Evolutionary conservation across 1,140 invertebrate species (phyloP), one percentile per base, ranked within the genome.

Genomic region (Protaetia brevitarsis): DNA sequence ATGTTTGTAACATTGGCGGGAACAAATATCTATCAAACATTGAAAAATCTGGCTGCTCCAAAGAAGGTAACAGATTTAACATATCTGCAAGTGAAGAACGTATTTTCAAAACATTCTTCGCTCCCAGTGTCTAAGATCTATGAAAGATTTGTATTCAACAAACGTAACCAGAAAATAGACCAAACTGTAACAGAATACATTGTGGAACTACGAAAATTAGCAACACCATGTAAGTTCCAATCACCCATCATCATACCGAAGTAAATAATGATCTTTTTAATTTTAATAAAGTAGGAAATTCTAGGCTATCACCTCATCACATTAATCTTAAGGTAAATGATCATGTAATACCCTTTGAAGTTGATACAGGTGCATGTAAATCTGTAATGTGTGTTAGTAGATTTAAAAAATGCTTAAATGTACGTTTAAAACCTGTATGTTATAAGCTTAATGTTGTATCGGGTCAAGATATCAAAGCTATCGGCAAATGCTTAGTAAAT

Each of bases 321-420:
- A 13, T 62, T n/a, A 62, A 6, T 36, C 19, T 62, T 6, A 45
- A 62, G 8, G 23, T 41, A 34, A 63, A 63, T 6, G 27, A 31
- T 13, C 13, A 21, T 23, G 21, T 21, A 63, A 63, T 63, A 51
- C n/a, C n/a, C n/a, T n/a, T n/a, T n/a, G n/a, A n/a, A n/a, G 62
- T 63, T 23, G 62, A 63, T 60, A 41, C 62, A 1, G 62, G 62
- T 23, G 34, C 62, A 13, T 63, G 62, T 63, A 63, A 63, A 27
- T 45, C 62, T 3, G 62, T 63, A 16, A 63, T 63, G 27, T 23
- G 8, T 21, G 16, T 45, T 16, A 21, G 13, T 21, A 21, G 13
- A 21, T 63, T 41, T 23, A 51, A 45, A 29, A 21, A 63, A 23
- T 21, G 13, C 21, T 21, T 37, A n/a, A 41, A 63, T n/a, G 13